Percentiles rank a stretch among this genome's conserved stretches.
These are phyloP conservation scores for Melanaphis sacchari DNA, from an alignment of 1,140 invertebrate genomes.

Conservation along the genomic window DNA sequence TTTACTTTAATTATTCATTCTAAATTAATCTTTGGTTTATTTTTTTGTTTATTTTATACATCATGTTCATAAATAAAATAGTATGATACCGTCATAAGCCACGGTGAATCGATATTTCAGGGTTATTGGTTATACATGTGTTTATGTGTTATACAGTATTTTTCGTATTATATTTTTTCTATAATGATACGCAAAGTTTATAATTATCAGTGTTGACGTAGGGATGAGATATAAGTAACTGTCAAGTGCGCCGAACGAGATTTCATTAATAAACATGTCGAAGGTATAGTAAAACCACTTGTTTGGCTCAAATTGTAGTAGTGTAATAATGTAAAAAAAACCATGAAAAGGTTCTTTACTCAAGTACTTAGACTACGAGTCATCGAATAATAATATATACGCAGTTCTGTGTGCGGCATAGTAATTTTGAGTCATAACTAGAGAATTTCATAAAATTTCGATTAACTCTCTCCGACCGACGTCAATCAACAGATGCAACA, in stretches of 20 bases:
- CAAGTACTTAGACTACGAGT: background rate
- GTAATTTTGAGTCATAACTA: background rate
- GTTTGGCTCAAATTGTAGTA: background rate
- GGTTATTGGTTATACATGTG: background rate
- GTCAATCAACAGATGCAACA: slow-evolving; percentile 3
- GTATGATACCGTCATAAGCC: background rate
- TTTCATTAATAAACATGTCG: background rate
- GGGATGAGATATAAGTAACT: background rate
- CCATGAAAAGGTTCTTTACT: background rate
- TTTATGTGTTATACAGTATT: no score
- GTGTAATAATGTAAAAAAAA: background rate
- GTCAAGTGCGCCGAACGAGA: background rate
- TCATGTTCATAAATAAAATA: background rate
- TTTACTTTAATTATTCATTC: background rate
- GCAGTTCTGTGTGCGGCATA: background rate
- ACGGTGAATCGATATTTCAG: background rate
- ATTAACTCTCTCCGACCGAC: background rate
- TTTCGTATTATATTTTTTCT: background rate
- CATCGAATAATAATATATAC: background rate
- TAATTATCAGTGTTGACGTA: background rate
- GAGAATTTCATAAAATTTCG: slow-evolving; percentile 33
- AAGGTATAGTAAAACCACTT: background rate
- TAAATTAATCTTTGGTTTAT: background rate
- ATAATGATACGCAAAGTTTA: background rate
- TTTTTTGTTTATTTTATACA: background rate